Evolutionary conservation across 2,888 invertebrate species (phyloP).

Genomic region (Drosophila falleni): DNA sequence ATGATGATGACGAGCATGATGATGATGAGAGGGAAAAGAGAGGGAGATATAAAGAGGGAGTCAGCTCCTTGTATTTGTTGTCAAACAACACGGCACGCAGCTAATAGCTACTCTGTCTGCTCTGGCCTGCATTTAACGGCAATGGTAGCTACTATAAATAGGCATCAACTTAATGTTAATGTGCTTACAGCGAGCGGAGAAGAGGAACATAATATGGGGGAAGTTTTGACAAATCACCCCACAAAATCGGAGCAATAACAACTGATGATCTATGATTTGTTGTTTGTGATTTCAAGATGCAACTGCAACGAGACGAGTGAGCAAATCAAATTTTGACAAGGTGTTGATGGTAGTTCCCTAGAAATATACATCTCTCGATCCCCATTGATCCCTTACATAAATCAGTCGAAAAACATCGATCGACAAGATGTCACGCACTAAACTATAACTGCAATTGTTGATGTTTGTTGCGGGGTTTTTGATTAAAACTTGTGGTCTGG

Average conservation of each 20-base stretch:
- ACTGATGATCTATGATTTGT: conserved; percentile 74
- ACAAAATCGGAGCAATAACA: conserved; percentile 29
- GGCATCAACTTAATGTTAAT: conserved; percentile 60
- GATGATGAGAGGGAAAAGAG: conserved; percentile 5
- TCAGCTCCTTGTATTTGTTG: conserved; percentile 75
- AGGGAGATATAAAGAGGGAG: background rate
- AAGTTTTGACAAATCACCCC: conserved; percentile 31
- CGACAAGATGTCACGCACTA: conserved; percentile 76
- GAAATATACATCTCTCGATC: background rate
- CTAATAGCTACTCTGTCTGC: conserved; percentile 63
- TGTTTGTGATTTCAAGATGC: conserved; percentile 67
- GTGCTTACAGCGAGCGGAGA: conserved; percentile 17
- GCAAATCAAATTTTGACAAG: conserved; percentile 79
- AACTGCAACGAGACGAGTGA: conserved; percentile 62
- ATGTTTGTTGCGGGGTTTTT: conserved; percentile 18
- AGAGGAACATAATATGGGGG: background rate
- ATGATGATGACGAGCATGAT: conserved; percentile 9
- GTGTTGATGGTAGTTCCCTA: conserved; percentile 54
- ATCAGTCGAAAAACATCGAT: conserved; percentile 58
- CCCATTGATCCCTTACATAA: conserved; percentile 43
- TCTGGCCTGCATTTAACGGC: conserved; percentile 72
- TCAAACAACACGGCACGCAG: conserved; percentile 74
- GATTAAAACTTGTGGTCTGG: conserved; percentile 32
- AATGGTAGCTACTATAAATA: conserved; percentile 66
- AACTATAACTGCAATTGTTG: conserved; percentile 72